Evolutionary conservation across 2,113 vertebrate genomes (phyloP).

Genomic region (Sebastes fasciatus): DNA sequence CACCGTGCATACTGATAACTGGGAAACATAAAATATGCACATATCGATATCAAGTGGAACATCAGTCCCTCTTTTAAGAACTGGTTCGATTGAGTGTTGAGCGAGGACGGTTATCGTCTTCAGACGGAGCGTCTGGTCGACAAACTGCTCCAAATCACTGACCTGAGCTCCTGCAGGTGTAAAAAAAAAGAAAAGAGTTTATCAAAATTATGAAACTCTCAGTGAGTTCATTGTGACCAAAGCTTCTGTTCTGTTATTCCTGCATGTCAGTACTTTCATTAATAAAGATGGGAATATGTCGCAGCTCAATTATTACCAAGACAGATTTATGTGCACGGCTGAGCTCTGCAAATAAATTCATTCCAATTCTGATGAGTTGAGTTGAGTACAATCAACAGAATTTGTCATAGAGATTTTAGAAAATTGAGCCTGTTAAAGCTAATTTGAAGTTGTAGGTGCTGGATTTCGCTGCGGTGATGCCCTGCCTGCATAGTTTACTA

Average conservation of each 20-base stretch:
- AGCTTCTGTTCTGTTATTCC: neutral
- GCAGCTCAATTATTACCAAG: neutral
- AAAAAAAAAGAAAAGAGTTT: neutral
- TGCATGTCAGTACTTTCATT: constrained; percentile 4
- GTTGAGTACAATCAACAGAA: neutral
- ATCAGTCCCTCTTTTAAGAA: neutral
- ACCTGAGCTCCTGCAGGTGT: neutral
- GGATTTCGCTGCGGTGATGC: neutral
- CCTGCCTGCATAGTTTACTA: neutral
- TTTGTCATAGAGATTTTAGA: neutral
- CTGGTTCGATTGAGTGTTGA: neutral
- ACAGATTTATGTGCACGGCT: neutral
- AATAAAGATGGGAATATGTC: neutral
- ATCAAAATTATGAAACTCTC: neutral
- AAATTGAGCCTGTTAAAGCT: neutral
- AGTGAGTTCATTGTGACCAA: neutral
- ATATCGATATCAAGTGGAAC: neutral
- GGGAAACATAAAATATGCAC: constrained; percentile 43
- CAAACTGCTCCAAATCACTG: neutral
- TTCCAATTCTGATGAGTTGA: neutral
- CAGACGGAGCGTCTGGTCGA: neutral
- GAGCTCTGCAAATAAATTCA: constrained; percentile 1
- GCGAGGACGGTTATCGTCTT: neutral
- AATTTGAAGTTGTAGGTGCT: neutral
- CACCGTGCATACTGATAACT: neutral